These are phyloP conservation scores for Stenodema calcarata DNA, from an alignment of 2,888 invertebrate species.

Conservation along the genomic window DNA sequence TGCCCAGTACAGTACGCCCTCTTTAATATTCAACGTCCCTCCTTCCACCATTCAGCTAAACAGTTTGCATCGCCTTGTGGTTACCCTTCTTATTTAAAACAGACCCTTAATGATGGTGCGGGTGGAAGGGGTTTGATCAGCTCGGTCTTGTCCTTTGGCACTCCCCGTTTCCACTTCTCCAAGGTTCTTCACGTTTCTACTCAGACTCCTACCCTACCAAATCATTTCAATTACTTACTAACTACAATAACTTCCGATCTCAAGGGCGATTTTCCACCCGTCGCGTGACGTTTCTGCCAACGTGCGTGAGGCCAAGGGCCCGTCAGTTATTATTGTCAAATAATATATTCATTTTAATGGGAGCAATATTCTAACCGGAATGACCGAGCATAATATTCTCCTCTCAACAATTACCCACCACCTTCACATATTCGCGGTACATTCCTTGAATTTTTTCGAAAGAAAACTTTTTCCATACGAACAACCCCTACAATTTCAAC, in stretches of 20 bases:
- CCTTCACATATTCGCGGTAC: no score
- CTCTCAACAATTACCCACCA: not conserved
- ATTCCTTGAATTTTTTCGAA: no score
- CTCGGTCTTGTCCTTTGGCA: slow-evolving; percentile 5
- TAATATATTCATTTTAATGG: not conserved
- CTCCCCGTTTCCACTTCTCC: not conserved
- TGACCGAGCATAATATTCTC: not conserved
- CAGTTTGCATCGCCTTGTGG: slow-evolving; percentile 1
- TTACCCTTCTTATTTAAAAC: slow-evolving; percentile 27
- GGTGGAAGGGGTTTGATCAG: not conserved
- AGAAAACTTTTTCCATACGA: no score
- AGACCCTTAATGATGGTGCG: not conserved
- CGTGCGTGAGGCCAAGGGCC: slow-evolving; percentile 35
- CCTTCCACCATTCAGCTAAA: slow-evolving; percentile 4
- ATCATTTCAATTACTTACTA: slow-evolving; percentile 17
- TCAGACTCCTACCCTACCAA: not conserved
- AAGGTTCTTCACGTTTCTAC: slow-evolving; percentile 13
- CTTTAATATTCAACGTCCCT: slow-evolving; percentile 17
- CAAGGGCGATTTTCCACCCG: slow-evolving; percentile 21
- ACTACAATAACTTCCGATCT: not conserved
- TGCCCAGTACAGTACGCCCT: not conserved
- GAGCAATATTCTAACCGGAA: not conserved
- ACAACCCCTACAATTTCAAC: no score
- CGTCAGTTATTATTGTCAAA: slow-evolving; percentile 23
- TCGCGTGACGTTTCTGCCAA: slow-evolving; percentile 29